Evolutionary conservation across 2,113 vertebrate genomes (phyloP).

Genomic region (Xyrauchen texanus): DNA sequence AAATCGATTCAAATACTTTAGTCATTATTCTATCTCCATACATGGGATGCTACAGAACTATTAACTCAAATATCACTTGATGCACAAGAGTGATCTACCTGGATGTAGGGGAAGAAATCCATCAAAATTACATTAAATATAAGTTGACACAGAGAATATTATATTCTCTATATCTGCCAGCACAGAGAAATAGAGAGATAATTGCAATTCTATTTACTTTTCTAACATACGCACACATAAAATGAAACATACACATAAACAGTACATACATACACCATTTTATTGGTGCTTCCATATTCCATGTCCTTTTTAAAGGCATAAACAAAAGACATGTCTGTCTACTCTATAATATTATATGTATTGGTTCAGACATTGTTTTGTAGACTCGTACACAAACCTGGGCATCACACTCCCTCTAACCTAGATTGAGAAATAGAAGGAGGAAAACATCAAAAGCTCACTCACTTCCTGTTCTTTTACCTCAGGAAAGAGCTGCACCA

Average conservation of each 20-base stretch:
- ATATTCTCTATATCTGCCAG: constrained; percentile 53
- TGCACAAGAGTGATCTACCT: background rate
- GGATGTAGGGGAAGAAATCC: constrained; percentile 36
- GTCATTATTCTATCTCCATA: too few species aligned
- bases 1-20: too few species aligned
- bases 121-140: constrained; percentile 45
- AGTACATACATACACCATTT: background rate
- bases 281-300: constrained; percentile 1
- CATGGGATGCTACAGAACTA: background rate
- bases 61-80: background rate
- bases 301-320: background rate
- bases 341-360: background rate
- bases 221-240: background rate
- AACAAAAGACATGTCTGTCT: background rate
- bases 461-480: constrained; percentile 10
- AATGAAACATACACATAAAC: background rate
- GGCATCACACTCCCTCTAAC: constrained; percentile 22
- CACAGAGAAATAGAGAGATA: constrained; percentile 60
- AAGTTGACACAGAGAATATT: constrained; percentile 52
- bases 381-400: constrained; percentile 15
- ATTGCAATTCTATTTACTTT: constrained; percentile 30
- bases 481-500: background rate
- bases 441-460: constrained; percentile 31
- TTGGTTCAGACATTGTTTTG: background rate
- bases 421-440: constrained; percentile 19